Evolutionary conservation across 2,113 vertebrate genomes (phyloP).

Genomic region (Chunga burmeisteri): DNA sequence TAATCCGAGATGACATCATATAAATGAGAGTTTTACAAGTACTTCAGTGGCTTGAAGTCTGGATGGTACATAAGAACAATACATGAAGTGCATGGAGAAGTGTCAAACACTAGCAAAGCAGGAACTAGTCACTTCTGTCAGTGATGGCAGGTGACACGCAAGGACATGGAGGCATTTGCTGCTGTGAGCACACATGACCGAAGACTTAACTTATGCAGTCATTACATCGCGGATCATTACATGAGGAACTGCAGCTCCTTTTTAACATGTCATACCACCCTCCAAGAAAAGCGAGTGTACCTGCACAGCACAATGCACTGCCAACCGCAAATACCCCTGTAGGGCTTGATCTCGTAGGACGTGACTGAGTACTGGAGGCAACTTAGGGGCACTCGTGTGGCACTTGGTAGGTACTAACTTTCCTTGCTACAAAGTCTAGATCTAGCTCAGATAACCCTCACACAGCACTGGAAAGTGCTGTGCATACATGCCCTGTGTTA

Average conservation of each 20-base stretch:
- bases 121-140: neutral
- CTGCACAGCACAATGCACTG: neutral
- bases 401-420: neutral
- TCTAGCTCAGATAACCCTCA: too few relatives aligned
- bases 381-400: neutral
- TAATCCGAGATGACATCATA: neutral
- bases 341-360: neutral
- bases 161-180: neutral
- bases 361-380: neutral
- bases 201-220: neutral
- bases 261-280: neutral
- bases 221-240: too few relatives aligned
- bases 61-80: neutral
- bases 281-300: neutral
- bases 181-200: fast-evolving
- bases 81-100: neutral
- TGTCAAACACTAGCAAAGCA: neutral
- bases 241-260: neutral
- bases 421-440: neutral
- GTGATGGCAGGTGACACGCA: neutral
- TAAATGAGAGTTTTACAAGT: neutral
- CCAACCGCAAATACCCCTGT: neutral
- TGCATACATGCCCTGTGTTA: too few relatives aligned
- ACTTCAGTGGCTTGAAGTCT: neutral
- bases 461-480: neutral